Percentiles rank a stretch among this genome's conserved stretches.
Conservation (phyloP, 1,140 invertebrate genomes). For the Drosophila mojavensis region DNA sequence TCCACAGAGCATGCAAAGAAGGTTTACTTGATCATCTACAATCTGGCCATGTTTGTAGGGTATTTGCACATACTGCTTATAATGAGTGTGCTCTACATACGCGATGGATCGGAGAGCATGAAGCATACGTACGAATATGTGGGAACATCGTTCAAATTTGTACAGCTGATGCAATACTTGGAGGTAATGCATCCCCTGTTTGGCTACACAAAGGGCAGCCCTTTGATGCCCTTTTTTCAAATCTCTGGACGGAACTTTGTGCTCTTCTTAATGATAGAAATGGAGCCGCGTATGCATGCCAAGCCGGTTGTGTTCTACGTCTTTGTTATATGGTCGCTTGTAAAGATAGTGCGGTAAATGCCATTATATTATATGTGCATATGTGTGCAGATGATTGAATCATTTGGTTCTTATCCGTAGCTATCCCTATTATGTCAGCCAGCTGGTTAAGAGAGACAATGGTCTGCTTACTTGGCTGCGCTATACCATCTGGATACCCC, state of each 20-base stretch:
- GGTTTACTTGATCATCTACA: slow-evolving; percentile 95
- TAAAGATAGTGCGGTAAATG: slow-evolving; percentile 91
- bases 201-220: slow-evolving; percentile 92
- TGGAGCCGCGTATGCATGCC: slow-evolving; percentile 93
- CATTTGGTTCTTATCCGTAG: slow-evolving; percentile 66
- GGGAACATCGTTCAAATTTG: slow-evolving; percentile 91
- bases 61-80: slow-evolving; percentile 92
- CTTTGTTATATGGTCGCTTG: slow-evolving; percentile 91
- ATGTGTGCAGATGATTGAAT: background rate
- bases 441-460: slow-evolving; percentile 90
- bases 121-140: slow-evolving; percentile 90
- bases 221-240: slow-evolving; percentile 88
- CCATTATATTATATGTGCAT: too few species aligned
- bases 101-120: slow-evolving; percentile 90
- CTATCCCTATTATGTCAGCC: slow-evolving; percentile 96
- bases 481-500: slow-evolving; percentile 96
- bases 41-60: slow-evolving; percentile 95
- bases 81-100: slow-evolving; percentile 90
- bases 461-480: slow-evolving; percentile 94
- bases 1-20: slow-evolving; percentile 90
- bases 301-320: slow-evolving; percentile 95
- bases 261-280: slow-evolving; percentile 92
- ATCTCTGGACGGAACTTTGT: slow-evolving; percentile 91
- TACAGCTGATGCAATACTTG: slow-evolving; percentile 92
- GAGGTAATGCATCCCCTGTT: slow-evolving; percentile 96